These are phyloP conservation scores for Amphipyra berbera DNA, from an alignment of 2,888 invertebrate genomes.

Conservation along the genomic window DNA sequence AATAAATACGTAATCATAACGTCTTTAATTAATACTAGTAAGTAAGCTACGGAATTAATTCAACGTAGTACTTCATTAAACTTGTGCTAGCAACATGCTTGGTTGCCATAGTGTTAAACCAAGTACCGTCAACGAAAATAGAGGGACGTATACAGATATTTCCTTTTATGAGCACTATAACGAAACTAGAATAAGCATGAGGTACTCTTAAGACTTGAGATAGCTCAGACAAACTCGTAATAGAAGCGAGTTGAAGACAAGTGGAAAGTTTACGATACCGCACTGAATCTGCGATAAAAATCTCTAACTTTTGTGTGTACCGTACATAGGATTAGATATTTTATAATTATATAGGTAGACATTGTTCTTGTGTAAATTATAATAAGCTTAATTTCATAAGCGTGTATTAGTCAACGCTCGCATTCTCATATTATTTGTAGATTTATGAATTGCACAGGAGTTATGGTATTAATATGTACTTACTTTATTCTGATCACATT, in stretches of 20 bases:
- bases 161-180: constrained; percentile 46
- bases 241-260: constrained; percentile 36
- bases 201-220: constrained; percentile 26
- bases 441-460: too few relatives aligned
- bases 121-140: constrained; percentile 19
- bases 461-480: too few relatives aligned
- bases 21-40: constrained; percentile 10
- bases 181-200: constrained; percentile 50
- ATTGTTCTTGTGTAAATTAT: neutral
- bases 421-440: too few relatives aligned
- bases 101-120: constrained; percentile 2
- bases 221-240: constrained; percentile 43
- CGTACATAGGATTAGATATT: neutral
- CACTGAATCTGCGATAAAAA: constrained; percentile 32
- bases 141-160: constrained; percentile 21
- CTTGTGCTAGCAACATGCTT: constrained; percentile 2
- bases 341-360: neutral
- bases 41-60: constrained; percentile 25
- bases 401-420: too few relatives aligned
- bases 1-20: constrained; percentile 14
- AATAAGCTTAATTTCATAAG: neutral
- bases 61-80: constrained; percentile 26
- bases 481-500: too few relatives aligned
- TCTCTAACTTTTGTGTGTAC: constrained; percentile 11
- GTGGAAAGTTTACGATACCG: constrained; percentile 42